phyloP scores from a whole-genome alignment of 2,797 vertebrate genomes.

The Rhincodon typus region DNA sequence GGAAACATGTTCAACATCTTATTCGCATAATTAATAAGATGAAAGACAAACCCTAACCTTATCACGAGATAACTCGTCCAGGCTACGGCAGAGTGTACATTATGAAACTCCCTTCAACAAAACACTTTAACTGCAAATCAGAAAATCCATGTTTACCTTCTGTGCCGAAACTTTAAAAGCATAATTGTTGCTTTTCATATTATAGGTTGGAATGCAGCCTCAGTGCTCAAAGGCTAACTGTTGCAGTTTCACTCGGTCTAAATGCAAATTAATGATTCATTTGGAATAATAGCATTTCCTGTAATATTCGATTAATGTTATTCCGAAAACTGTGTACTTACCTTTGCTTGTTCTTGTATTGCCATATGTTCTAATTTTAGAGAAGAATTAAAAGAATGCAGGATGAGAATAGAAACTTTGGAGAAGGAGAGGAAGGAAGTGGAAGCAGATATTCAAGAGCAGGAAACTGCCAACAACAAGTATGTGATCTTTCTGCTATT shows the following conservation, averaged over 20 bases:
- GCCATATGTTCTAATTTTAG: conserved; percentile 43
- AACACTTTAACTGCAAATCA: too few relatives aligned
- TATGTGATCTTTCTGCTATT: conserved; percentile 47
- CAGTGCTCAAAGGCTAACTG: background rate
- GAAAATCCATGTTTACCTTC: background rate
- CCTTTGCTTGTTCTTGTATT: background rate
- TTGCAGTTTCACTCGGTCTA: background rate
- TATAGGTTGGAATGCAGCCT: background rate
- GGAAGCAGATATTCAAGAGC: conserved; percentile 55
- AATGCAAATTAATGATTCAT: background rate
- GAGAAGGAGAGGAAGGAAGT: conserved; percentile 56
- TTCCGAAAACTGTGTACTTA: background rate
- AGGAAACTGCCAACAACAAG: conserved; percentile 61
- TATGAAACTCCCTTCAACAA: too few relatives aligned
- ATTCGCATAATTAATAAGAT: too few relatives aligned
- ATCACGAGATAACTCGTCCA: too few relatives aligned
- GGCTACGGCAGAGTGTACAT: too few relatives aligned
- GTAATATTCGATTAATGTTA: background rate
- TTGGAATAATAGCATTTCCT: background rate
- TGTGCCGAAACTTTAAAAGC: background rate
- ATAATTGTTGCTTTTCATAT: background rate
- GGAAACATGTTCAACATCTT: too few relatives aligned
- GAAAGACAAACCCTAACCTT: too few relatives aligned
- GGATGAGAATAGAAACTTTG: conserved; percentile 53
- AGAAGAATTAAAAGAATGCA: conserved; percentile 61